A percentile compares a stretch with the other conserved stretches of the same genome.
phyloP scores from a whole-genome alignment of 2,888 invertebrate species.

The Cotesia congregata region DNA sequence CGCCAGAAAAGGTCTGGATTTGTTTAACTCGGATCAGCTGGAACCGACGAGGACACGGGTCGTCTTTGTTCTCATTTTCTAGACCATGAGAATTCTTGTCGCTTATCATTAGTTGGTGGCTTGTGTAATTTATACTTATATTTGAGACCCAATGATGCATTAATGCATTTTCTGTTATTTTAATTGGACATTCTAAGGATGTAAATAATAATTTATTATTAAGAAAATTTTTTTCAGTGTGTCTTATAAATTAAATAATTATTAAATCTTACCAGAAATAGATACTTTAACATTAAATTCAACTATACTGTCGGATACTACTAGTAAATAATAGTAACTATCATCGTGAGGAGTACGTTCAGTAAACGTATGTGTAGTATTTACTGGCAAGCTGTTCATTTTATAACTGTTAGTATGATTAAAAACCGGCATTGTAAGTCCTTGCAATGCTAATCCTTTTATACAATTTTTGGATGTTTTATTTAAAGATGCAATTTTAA shows the following conservation, averaged over 20 bases:
- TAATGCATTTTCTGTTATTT: slow-evolving; percentile 56
- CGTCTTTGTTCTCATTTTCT: slow-evolving; percentile 46
- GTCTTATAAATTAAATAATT: neutral
- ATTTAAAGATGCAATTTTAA: slow-evolving; percentile 56
- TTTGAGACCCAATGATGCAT: slow-evolving; percentile 49
- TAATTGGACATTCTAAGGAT: slow-evolving; percentile 61
- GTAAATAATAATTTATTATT: neutral
- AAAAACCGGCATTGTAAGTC: slow-evolving; percentile 66
- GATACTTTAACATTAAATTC: slow-evolving; percentile 67
- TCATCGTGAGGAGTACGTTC: slow-evolving; percentile 70
- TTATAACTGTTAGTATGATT: slow-evolving; percentile 57
- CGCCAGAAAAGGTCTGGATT: slow-evolving; percentile 69
- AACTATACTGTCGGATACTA: slow-evolving; percentile 68
- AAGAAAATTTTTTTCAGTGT: neutral
- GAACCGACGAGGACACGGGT: slow-evolving; percentile 67
- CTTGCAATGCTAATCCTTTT: slow-evolving; percentile 64
- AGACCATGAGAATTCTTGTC: slow-evolving; percentile 47
- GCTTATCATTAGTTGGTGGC: slow-evolving; percentile 46
- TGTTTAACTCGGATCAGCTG: slow-evolving; percentile 70
- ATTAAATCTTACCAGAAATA: slow-evolving; percentile 56
- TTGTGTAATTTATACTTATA: slow-evolving; percentile 42
- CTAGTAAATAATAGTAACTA: slow-evolving; percentile 71
- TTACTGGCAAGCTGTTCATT: slow-evolving; percentile 59
- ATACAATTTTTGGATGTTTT: slow-evolving; percentile 62
- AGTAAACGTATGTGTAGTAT: slow-evolving; percentile 63